Percentiles rank a stretch among this genome's conserved stretches.
phyloP scores from a whole-genome alignment of 1,140 invertebrate genomes.

The Lasioglossum albipes region DNA sequence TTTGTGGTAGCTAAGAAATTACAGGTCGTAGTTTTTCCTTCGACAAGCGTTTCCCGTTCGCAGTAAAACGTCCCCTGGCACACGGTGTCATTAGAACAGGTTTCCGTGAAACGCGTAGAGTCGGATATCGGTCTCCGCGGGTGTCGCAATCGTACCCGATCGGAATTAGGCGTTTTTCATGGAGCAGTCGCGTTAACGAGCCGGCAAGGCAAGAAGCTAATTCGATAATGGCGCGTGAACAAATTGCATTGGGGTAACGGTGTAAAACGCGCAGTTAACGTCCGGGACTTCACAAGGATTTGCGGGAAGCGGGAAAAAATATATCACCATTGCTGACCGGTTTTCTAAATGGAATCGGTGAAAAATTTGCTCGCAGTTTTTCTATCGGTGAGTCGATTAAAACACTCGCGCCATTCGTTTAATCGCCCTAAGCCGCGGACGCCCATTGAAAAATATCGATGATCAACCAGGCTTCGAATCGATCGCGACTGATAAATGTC shows the following conservation, averaged over 20 bases:
- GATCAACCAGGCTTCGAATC: not conserved
- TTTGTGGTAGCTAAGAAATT: no score
- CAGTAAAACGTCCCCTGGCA: not conserved
- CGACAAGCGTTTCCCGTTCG: not conserved
- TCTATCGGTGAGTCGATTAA: not conserved
- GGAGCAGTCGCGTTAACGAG: not conserved
- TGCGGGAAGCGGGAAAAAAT: no score
- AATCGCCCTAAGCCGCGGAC: not conserved
- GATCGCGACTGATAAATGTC: not conserved
- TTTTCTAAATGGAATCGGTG: constrained; percentile 3
- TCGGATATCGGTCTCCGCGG: not conserved
- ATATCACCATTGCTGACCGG: not conserved
- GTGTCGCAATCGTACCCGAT: not conserved
- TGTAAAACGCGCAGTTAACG: constrained; percentile 19
- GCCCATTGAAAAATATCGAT: not conserved
- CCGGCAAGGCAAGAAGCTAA: constrained; percentile 16
- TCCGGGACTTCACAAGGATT: no score
- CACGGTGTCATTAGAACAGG: not conserved
- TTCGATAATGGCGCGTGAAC: constrained; percentile 35
- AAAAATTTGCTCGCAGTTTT: constrained; percentile 10
- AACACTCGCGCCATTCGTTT: not conserved
- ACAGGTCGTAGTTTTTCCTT: no score
- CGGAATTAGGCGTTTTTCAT: constrained; percentile 9
- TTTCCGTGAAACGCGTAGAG: not conserved
- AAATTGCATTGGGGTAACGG: constrained; percentile 29